Evolutionary conservation across 2,888 invertebrate species (phyloP).

Genomic region (Halictus quadricinctus): DNA sequence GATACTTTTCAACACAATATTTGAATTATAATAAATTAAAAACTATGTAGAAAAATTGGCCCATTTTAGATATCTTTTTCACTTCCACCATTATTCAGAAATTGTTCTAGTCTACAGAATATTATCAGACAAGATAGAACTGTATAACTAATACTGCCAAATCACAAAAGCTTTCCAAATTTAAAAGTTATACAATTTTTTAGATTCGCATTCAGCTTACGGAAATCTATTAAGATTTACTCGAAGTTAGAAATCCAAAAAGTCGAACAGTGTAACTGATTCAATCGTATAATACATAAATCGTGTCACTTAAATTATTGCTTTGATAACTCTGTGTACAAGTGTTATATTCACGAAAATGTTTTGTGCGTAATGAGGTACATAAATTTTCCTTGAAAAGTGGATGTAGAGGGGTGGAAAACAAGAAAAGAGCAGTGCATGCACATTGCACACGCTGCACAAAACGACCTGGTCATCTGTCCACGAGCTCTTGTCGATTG

Average conservation of each 20-base stretch:
- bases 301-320: not conserved
- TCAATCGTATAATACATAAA: not conserved
- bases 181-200: not conserved
- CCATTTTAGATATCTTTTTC: no score
- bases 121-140: not conserved
- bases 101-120: not conserved
- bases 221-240: not conserved
- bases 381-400: not conserved
- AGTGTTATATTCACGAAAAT: not conserved
- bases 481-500: conserved; percentile 51
- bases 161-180: not conserved
- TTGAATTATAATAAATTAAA: no score
- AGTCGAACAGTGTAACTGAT: not conserved
- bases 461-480: conserved; percentile 44
- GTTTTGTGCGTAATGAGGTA: not conserved
- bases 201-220: not conserved
- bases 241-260: not conserved
- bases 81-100: not conserved
- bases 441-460: conserved; percentile 24
- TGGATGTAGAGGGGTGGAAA: not conserved
- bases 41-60: no score
- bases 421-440: conserved; percentile 8
- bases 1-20: not conserved
- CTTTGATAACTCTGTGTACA: not conserved
- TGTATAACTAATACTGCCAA: not conserved